Base-by-base conservation (phyloP, 2,797 vertebrate species). In the Anguilla obscura region DNA sequence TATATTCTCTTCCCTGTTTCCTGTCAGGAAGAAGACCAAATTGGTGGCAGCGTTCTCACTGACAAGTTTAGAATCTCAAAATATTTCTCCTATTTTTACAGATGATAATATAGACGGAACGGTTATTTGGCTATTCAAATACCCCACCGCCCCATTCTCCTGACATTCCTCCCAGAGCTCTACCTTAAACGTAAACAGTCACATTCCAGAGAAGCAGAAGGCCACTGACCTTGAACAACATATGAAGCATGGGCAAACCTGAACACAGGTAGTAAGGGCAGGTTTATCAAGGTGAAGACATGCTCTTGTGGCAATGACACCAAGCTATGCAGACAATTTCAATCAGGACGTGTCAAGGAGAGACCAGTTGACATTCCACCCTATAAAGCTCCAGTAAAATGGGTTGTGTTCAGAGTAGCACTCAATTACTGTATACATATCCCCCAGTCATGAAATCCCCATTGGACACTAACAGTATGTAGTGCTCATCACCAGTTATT, bases 21-120 rank as follows among this genome's bases (percentile, higher is more conserved):
- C 40, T 21, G 48, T 1, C 71, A 76, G 14, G 30, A 10, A 36
- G 5, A 9, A 16, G 33, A 40, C 21, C 30, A 36, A 40, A 76
- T 33, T 12, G 33, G 14, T 50, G 21, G 48, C 7, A 30, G 30
- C 40, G 21, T 48, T 45, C 76, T 48, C 30, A 80, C 24, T n/a
- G 40, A 83, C 21, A 83, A 52, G 45, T 83, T 83, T n/a, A 48
- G 18, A 50, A 50, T 83, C 40, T 45, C 45, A 83, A 83, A 83
- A 6, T 18, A 50, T 48, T 83, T 52, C 79, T 52, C 40, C 45
- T 21, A 50, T 40, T 76, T 76, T 71, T 66, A 66, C 24, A 27
- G 63, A 66, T 66, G 24, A 66, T 24, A 63, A 24, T n/a, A 6
- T 66, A 24, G n/a, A 66, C 21, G 6, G 2, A 66, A 66, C 63